A percentile compares a stretch with the other conserved stretches of the same genome.
Evolutionary conservation across 1,140 invertebrate genomes (phyloP).

Genomic region (Rhynchophorus ferrugineus): DNA sequence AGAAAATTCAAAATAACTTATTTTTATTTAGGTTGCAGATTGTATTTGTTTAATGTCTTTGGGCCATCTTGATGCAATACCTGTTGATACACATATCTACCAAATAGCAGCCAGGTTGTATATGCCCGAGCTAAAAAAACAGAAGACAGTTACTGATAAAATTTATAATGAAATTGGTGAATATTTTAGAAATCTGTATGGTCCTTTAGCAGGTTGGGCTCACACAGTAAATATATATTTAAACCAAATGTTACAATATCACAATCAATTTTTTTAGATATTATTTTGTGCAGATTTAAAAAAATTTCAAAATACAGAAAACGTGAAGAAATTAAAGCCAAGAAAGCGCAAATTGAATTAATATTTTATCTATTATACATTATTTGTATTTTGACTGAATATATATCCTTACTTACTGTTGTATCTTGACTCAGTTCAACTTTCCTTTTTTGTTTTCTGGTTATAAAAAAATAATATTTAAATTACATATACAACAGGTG

Average conservation of each 20-base stretch:
- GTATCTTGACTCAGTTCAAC: too few species aligned
- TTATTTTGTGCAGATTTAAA: slow-evolving; percentile 69
- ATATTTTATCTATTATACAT: too few species aligned
- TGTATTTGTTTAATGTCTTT: slow-evolving; percentile 97
- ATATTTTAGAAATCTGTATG: slow-evolving; percentile 76
- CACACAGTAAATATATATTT: slow-evolving; percentile 66
- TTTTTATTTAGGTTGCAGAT: slow-evolving; percentile 74
- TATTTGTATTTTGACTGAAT: too few species aligned
- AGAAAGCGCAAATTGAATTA: too few species aligned
- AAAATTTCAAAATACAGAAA: slow-evolving; percentile 48
- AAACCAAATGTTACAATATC: slow-evolving; percentile 2
- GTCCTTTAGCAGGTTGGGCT: slow-evolving; percentile 88
- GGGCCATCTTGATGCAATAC: slow-evolving; percentile 79
- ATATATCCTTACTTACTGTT: too few species aligned
- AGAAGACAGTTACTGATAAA: slow-evolving; percentile 76
- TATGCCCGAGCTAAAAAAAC: slow-evolving; percentile 64
- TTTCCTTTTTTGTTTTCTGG: too few species aligned
- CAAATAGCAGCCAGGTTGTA: slow-evolving; percentile 82
- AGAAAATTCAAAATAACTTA: not conserved
- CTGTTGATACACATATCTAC: slow-evolving; percentile 95
- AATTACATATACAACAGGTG: too few species aligned
- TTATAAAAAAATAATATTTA: too few species aligned
- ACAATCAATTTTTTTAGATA: slow-evolving; percentile 49
- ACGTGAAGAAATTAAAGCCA: slow-evolving; percentile 3
- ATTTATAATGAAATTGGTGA: slow-evolving; percentile 79